Evolutionary conservation across 2,797 vertebrate genomes (phyloP), one percentile per base, ranked within the genome.

Genomic region (Diceros bicornis): DNA sequence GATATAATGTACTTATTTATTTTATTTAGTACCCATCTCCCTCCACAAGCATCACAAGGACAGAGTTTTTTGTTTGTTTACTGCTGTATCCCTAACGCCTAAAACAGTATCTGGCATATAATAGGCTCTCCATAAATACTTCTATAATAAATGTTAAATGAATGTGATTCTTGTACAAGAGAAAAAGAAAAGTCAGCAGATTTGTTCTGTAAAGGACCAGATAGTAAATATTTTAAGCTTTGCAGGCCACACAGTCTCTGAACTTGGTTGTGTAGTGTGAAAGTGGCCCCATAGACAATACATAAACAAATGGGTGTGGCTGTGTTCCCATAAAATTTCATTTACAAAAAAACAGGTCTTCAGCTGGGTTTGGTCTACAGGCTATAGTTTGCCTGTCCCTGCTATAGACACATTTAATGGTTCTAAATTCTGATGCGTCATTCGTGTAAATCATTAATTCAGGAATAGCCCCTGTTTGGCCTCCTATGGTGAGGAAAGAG

Each of bases 211-310:
- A 47, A 96, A 62, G 61, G 27, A 7, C 66, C 66, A 77, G 77
- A 57, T 62, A 82, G 79, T 88, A 85, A 91, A 44, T 85, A 72
- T 55, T 61, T 97, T 77, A 91, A 84, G n/a, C 57, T 93, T 32
- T 57, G 9, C 17, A 72, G 85, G 4, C 34, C 64, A 3, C 64
- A 9, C 3, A 27, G 21, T 84, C 52, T 87, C 71, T 90, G n/a
- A 68, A 0, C 37, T 52, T 44, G 41, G 71, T 41, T 72, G 4
- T 50, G 25, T 32, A 32, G 59, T 1, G 1, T 66, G 81, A 85
- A 92, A 82, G 47, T 29, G 72, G 59, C 77, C 59, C n/a, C 50
- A 18, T 1, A 57, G 62, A 57, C 12, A 90, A 47, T 69, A 50
- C 47, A 84, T 69, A 75, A 55, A 57, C 52, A 82, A 41, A 44